Conservation (phyloP, 2,113 vertebrate species). For the Piaya cayana region DNA sequence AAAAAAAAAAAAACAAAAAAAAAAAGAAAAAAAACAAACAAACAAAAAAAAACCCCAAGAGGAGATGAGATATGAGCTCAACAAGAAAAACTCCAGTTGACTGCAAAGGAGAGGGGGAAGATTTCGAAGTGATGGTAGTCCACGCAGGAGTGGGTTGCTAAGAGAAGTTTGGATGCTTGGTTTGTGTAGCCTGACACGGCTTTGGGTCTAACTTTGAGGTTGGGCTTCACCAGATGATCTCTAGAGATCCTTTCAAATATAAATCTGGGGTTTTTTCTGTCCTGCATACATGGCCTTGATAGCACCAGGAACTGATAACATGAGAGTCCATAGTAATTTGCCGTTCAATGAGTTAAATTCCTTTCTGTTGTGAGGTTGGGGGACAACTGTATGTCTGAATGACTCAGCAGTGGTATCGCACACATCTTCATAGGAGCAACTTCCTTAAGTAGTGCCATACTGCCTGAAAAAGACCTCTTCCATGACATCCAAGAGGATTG, state of each 20-base stretch:
- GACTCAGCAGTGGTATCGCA: neutral
- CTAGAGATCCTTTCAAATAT: neutral
- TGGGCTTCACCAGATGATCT: neutral
- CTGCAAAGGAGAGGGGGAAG: neutral
- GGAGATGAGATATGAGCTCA: neutral
- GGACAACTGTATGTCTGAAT: neutral
- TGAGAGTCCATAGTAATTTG: neutral
- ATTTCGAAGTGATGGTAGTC: neutral
- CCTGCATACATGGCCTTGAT: neutral
- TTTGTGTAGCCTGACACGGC: neutral
- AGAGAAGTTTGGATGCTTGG: rapidly evolving
- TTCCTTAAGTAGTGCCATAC: neutral
- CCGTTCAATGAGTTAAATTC: neutral
- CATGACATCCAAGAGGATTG: rapidly evolving
- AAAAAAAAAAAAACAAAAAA: too few relatives aligned
- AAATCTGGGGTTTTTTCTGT: neutral
- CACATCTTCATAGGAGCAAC: neutral
- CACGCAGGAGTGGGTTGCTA: neutral
- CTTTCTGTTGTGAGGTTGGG: neutral
- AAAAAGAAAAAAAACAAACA: too few relatives aligned
- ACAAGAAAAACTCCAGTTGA: neutral
- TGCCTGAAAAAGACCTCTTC: neutral
- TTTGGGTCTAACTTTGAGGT: neutral
- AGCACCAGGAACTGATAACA: neutral
- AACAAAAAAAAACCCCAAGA: too few relatives aligned